Percentiles rank a stretch among this genome's conserved stretches.
Conservation (phyloP, 2,113 vertebrate species). For the Apus apus region DNA sequence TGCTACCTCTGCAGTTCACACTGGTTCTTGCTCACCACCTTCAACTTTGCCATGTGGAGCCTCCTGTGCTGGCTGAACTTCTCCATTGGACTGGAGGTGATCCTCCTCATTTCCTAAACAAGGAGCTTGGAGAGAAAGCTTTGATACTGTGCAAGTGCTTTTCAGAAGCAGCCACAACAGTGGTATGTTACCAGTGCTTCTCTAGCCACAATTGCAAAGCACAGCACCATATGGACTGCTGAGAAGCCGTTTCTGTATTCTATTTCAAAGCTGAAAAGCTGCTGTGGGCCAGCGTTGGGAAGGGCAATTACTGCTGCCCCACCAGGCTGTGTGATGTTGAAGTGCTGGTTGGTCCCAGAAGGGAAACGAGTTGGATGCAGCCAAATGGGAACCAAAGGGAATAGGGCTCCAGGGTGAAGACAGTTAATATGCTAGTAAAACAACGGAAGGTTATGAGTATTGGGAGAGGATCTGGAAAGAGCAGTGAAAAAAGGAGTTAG, state of each 20-base stretch:
- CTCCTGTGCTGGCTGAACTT: constrained; percentile 84
- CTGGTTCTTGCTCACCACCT: constrained; percentile 81
- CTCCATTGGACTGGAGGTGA: constrained; percentile 82
- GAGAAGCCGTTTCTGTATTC: not conserved
- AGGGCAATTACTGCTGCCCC: not conserved
- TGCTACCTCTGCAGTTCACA: constrained; percentile 82
- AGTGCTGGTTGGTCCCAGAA: not conserved
- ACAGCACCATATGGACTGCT: not conserved
- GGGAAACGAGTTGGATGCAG: not conserved
- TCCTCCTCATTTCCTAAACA: not conserved
- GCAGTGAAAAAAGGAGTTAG: not conserved
- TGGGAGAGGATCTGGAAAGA: not conserved
- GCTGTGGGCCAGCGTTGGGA: accelerated
- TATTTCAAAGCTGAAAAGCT: not conserved
- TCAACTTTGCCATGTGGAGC: constrained; percentile 80
- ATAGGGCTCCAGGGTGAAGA: not conserved
- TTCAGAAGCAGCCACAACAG: not conserved
- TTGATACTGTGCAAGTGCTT: accelerated
- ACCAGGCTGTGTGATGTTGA: not conserved
- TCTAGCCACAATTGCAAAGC: not conserved
- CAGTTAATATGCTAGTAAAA: not conserved
- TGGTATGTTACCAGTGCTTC: not conserved
- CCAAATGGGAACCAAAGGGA: not conserved
- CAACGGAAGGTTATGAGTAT: not conserved
- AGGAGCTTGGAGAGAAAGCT: not conserved